phyloP scores from a whole-genome alignment of 1,140 invertebrate species.

The Agraylea sexmaculata region DNA sequence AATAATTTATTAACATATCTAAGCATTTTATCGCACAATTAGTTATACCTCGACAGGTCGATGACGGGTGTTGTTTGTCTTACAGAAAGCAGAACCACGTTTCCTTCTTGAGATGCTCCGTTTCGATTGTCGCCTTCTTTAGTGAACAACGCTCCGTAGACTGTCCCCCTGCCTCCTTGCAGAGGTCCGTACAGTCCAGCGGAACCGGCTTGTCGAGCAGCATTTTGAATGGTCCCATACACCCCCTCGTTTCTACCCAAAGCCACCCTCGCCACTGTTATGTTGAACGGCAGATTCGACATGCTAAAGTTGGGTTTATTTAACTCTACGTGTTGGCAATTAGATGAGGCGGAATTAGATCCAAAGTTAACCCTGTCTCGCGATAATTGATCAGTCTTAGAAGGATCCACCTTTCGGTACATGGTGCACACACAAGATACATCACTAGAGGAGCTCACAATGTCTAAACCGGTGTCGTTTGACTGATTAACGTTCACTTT shows the following conservation, averaged over 20 bases:
- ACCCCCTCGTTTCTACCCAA: not conserved
- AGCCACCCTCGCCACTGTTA: conserved; percentile 13
- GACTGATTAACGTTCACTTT: conserved; percentile 8
- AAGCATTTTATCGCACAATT: not conserved
- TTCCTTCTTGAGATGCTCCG: conserved; percentile 10
- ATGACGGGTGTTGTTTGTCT: conserved; percentile 12
- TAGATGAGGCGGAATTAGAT: not conserved
- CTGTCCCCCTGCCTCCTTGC: too few relatives aligned
- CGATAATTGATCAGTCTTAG: conserved; percentile 17
- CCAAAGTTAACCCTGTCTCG: not conserved
- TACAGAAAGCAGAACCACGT: conserved; percentile 13
- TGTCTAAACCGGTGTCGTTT: conserved; percentile 9
- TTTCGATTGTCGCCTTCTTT: too few relatives aligned
- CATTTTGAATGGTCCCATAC: conserved; percentile 1
- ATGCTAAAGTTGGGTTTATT: conserved; percentile 4
- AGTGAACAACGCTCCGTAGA: conserved; percentile 2
- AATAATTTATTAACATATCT: conserved; percentile 1
- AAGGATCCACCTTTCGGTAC: conserved; percentile 29
- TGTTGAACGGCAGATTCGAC: conserved; percentile 14
- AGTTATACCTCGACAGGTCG: conserved; percentile 1
- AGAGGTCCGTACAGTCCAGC: conserved; percentile 6
- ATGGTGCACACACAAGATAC: conserved; percentile 34
- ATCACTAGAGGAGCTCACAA: conserved; percentile 13
- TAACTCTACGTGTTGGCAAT: conserved; percentile 10
- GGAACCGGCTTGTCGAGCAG: too few relatives aligned